Base-by-base conservation (phyloP, 2,888 invertebrate species). In the Hypselothyrea guttata region DNA sequence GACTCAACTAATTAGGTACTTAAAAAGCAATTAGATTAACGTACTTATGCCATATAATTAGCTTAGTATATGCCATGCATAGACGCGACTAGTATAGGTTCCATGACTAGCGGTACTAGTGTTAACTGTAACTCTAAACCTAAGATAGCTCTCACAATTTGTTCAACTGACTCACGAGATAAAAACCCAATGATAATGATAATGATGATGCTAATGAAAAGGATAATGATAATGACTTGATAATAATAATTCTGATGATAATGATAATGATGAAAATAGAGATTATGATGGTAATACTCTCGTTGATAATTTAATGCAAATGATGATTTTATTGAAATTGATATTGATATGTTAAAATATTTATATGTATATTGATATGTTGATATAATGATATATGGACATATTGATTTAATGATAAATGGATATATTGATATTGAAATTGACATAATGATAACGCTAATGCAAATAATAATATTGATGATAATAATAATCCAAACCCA, bases 1-100 rank as follows among this genome's bases (percentile, higher is more conserved):
- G 71, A 69, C 71, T 69, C 61, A 69, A 71, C 71, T 66, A 69
- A 46, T 16, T 46, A 53, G 47, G 48, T 48, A 33, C 18, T 37
- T 66, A 27, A 37, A 27, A 37, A 34, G 45, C 49, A 40, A 52
- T 34, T 44, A 15, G 12, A 28, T 35, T 28, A 46, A 28, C 56
- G 33, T 47, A 52, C 9, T 33, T 22, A 22, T 16, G 40, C 16
- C 40, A 40, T 40, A 37, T 55, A 48, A 30, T 13, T 11, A 9
- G 28, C 28, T 44, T 15, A 8, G 49, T 45, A 44, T 34, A 62
- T 53, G 46, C 41, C 30, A 47, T 33, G 52, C 46, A 58, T 42
- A 64, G 41, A 51, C 48, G 9, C 11, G 8, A 7, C 18, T 16
- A 40, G 37, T 47, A 31, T 16, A 7, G 44, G 30, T 12, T 15